Base-by-base conservation (phyloP, 1,140 invertebrate genomes). In the Apocrypta bakeri region DNA sequence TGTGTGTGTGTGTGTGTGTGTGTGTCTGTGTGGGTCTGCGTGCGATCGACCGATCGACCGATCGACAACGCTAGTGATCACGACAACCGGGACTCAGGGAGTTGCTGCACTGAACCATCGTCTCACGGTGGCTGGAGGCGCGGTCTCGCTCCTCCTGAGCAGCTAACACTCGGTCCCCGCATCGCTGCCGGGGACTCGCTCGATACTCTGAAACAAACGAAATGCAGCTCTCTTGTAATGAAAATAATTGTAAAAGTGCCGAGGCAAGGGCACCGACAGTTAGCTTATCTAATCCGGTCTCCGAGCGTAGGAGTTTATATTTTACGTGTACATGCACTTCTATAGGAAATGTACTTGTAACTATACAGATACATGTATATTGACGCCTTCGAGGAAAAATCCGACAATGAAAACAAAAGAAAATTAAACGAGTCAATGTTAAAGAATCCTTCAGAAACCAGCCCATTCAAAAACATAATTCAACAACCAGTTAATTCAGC, bases 81-180 rank as follows among this genome's bases (percentile, higher is more conserved):
- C 8, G 63, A 31, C 72, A 71, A n/a, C 88, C 88, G 74, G 88
- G 88, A 40, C 88, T 88, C 84, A 88, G 83, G 68, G 88, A 86
- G 84, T 88, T 89, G 84, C 87, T 89, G 83, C 88, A 88, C 84
- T 87, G 80, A 79, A 85, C 81, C 85, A 85, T 79, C 88, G 87
- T 84, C 74, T 71, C 82, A 24, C 6, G 71, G 72, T 21, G 71
- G 33, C 71, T 73, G 33, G 33, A 48, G 71, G 82, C 84, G 84
- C 78, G 87, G 84, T 87, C 83, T 85, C 81, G 56, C 33, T 64
- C 71, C 71, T 40, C 31, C 69, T 7, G 24, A 8, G 71, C 61
- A n/a, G 61, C 42, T 80, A 84, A 40, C 40, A 86, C 84, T 86
- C 86, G 87, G 48, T n/a, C 48, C 48, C 48, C 48, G 85, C 88